phyloP scores from a whole-genome alignment of 2,888 invertebrate genomes.

The Eutolmus rufibarbis region DNA sequence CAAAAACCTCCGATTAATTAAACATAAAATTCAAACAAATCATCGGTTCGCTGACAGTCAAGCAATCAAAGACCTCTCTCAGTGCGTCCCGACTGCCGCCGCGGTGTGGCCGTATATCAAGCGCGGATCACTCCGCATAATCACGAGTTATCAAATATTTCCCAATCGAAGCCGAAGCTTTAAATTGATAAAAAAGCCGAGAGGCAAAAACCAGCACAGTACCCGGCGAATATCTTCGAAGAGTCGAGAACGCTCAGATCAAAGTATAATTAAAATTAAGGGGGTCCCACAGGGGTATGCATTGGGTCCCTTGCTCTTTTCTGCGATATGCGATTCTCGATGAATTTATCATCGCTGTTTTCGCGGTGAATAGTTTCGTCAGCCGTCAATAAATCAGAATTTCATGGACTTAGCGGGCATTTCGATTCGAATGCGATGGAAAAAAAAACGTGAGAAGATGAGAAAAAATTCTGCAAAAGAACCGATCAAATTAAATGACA shows the following conservation, averaged over 20 bases:
- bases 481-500: constrained; percentile 25
- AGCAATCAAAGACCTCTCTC: constrained; percentile 37
- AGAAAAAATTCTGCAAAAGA: constrained; percentile 5
- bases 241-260: not conserved
- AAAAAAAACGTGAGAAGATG: not conserved
- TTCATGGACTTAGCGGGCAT: constrained; percentile 23
- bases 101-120: constrained; percentile 38
- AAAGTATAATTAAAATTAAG: not conserved
- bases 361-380: constrained; percentile 12
- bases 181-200: constrained; percentile 25
- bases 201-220: not conserved
- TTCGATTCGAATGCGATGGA: not conserved
- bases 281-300: constrained; percentile 21
- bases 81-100: constrained; percentile 7
- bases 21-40: constrained; percentile 47
- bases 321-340: not conserved
- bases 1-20: constrained; percentile 45
- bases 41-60: constrained; percentile 43
- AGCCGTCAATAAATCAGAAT: constrained; percentile 38
- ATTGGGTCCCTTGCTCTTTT: not conserved
- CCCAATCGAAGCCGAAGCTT: constrained; percentile 24
- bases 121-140: constrained; percentile 11
- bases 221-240: constrained; percentile 7
- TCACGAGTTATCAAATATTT: constrained; percentile 37
- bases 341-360: constrained; percentile 34